Base-by-base conservation (phyloP, 2,797 vertebrate genomes). In the Knipowitschia caucasica region DNA sequence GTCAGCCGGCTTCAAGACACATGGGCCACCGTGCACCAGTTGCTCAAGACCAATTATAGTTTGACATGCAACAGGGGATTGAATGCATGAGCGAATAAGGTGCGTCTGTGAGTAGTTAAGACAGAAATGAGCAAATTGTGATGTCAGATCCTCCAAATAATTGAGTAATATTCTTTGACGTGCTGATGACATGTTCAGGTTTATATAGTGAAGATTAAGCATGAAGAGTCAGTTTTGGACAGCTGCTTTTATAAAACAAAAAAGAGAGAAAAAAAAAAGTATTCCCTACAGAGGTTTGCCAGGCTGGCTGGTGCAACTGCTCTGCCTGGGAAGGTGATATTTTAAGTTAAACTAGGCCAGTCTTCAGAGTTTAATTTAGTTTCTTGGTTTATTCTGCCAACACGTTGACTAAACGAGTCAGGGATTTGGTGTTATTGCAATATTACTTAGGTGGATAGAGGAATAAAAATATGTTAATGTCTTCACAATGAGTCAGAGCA, bases 41-140 rank as follows among this genome's bases (percentile, higher is more conserved):
- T 87, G 74, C 82, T 85, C 65, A 62, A 73, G 53, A 60, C 72
- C 53, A 50, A 45, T 57, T 18, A 46, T 70, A 85, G 78, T 86
- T 81, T 52, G 54, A 68, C 50, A 73, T 85, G 85, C 83, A 86
- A 88, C 83, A 87, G 81, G 77, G 84, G 77, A 69, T 59, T 64
- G 52, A 53, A 52, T 53, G 5, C 70, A 47, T 30, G 34, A 45
- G 60, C 56, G 25, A 15, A n/a, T n/a, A n/a, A 53, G 64, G 56
- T 53, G 54, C 35, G 62, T 56, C 49, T 49, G 64, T 47, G 43
- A 30, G 30, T 49, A 65, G 30, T 75, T 64, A 36, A 6, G 36
- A 65, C 46, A 56, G 11, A 21, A 5, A 30, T 20, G 5, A 20
- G 30, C 17, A 20, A 43, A 14, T 25, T 14, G 20, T 24, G 10